These are phyloP conservation scores for Sanderia malayensis DNA, from an alignment of 30 jellyfish, hydroid and myxozoan species.

Conservation along the genomic window DNA sequence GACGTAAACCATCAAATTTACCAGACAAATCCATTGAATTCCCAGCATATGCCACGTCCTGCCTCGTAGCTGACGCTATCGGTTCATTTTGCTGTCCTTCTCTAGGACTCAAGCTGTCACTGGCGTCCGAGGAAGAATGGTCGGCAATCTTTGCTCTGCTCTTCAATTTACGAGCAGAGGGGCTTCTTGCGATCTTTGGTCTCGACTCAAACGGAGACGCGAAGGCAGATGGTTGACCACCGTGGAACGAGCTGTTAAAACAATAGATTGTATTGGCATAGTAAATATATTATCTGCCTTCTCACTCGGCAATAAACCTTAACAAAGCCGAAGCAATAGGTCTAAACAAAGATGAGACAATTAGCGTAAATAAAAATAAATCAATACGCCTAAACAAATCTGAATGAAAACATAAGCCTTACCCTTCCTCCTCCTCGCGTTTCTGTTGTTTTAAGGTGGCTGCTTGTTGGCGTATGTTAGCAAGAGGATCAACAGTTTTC, in stretches of 20 bases:
- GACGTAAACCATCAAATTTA: neutral
- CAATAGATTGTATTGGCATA: too few species aligned
- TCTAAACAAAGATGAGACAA: too few species aligned
- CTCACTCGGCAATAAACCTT: too few species aligned
- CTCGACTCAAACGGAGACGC: conserved; percentile 71
- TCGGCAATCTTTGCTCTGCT: conserved; percentile 10
- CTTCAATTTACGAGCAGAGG: conserved; percentile 68
- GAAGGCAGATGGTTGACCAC: conserved; percentile 11
- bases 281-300: too few species aligned
- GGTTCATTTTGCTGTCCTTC: neutral
- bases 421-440: conserved; percentile 28
- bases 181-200: conserved; percentile 68
- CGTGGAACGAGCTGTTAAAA: too few species aligned
- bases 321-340: too few species aligned
- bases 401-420: too few species aligned
- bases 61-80: neutral
- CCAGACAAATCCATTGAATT: neutral
- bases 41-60: too few species aligned
- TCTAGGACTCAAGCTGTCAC: conserved; percentile 60
- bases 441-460: conserved; percentile 33
- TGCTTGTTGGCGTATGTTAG: conserved; percentile 48
- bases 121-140: conserved; percentile 50
- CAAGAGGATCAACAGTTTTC: conserved; percentile 41
- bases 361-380: too few species aligned
- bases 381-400: too few species aligned